phyloP scores from a whole-genome alignment of 2,797 vertebrate genomes.

The Enteromius anoplus region DNA sequence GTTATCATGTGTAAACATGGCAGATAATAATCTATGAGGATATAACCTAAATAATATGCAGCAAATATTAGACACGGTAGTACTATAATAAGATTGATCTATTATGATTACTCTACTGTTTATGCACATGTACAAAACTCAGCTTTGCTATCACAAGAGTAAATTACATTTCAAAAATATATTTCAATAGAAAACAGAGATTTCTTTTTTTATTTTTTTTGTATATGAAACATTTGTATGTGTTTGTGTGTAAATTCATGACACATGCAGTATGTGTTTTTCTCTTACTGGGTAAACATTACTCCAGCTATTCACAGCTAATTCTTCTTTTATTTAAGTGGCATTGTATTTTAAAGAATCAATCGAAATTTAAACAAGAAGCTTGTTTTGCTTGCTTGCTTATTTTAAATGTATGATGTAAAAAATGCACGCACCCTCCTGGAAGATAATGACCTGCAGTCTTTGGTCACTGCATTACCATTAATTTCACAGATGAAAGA shows the following conservation, averaged over 20 bases:
- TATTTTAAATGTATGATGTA: neutral
- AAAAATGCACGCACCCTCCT: neutral
- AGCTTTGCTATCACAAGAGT: neutral
- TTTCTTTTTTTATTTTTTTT: neutral
- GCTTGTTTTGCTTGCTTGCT: neutral
- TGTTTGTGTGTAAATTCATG: neutral
- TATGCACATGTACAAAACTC: neutral
- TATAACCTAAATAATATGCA: neutral
- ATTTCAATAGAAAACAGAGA: neutral
- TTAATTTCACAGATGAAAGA: neutral
- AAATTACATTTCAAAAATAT: neutral
- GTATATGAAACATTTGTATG: neutral
- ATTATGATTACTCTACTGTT: neutral
- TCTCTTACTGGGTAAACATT: neutral
- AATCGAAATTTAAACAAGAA: neutral
- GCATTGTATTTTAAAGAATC: neutral
- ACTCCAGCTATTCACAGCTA: neutral
- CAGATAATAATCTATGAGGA: neutral
- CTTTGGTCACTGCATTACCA: neutral
- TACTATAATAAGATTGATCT: neutral
- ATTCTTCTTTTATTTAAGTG: neutral
- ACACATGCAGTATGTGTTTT: neutral
- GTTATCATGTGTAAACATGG: slow-evolving; percentile 8
- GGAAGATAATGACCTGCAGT: neutral
- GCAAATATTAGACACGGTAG: neutral